A percentile compares a stretch with the other conserved stretches of the same genome.
phyloP scores from a whole-genome alignment of 2,888 invertebrate genomes.

The Macrosoma leucophasiata region DNA sequence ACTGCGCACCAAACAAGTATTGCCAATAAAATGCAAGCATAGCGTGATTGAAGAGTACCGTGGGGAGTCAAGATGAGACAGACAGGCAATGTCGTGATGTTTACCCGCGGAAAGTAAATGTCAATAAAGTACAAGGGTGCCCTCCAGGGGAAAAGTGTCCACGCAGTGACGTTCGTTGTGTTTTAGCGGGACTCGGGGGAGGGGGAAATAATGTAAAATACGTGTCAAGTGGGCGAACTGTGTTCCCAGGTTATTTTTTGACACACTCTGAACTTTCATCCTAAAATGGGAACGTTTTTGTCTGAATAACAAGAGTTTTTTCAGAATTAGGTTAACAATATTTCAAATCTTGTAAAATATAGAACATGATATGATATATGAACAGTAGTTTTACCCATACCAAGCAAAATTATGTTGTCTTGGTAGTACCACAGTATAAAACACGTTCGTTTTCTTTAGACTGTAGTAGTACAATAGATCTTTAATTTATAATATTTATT shows the following conservation, averaged over 20 bases:
- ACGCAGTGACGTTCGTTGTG: constrained; percentile 43
- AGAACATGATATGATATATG: constrained; percentile 4
- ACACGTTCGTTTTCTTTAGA: too few relatives aligned
- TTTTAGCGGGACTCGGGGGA: constrained; percentile 41
- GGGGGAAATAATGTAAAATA: constrained; percentile 37
- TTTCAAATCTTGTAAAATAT: not conserved
- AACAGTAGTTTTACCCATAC: constrained; percentile 3
- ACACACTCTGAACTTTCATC: not conserved
- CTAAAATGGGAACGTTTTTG: not conserved
- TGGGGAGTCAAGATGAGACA: too few relatives aligned
- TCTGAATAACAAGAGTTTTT: not conserved
- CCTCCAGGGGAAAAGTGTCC: constrained; percentile 54
- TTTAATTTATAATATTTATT: too few relatives aligned
- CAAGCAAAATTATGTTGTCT: constrained; percentile 1
- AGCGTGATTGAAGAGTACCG: too few relatives aligned
- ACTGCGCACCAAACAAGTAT: too few relatives aligned
- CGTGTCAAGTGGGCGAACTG: constrained; percentile 26
- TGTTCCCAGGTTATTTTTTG: constrained; percentile 11
- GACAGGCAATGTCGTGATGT: too few relatives aligned
- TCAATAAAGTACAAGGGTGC: constrained; percentile 66
- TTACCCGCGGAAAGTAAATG: constrained; percentile 70
- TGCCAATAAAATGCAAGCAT: too few relatives aligned
- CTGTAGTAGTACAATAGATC: too few relatives aligned
- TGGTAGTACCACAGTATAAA: too few relatives aligned
- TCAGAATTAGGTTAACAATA: constrained; percentile 2